Evolutionary conservation across 2,888 invertebrate species (phyloP).

Genomic region (Zygaena filipendulae): DNA sequence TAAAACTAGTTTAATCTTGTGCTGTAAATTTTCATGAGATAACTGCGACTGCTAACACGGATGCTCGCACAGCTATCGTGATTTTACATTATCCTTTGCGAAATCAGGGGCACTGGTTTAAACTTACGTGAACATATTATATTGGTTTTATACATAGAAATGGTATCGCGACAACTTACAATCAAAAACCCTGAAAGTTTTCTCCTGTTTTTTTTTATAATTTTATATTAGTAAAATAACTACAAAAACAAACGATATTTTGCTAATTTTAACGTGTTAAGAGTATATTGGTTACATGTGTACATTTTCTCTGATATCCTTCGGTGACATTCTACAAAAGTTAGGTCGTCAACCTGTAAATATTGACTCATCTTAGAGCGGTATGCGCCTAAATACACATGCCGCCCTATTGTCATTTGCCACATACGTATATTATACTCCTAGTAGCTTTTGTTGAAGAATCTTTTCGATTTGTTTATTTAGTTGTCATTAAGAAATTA

Average conservation of each 20-base stretch:
- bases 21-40: conserved; percentile 54
- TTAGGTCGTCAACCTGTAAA: conserved; percentile 50
- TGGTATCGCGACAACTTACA: too few species aligned
- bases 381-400: conserved; percentile 42
- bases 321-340: conserved; percentile 12
- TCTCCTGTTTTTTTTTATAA: too few species aligned
- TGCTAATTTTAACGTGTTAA: too few species aligned
- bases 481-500: too few species aligned
- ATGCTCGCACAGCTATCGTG: conserved; percentile 42
- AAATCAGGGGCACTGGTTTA: too few species aligned
- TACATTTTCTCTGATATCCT: conserved; percentile 15
- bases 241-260: too few species aligned
- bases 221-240: too few species aligned
- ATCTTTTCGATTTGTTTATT: too few species aligned
- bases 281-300: too few species aligned
- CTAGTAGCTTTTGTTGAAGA: conserved; percentile 17
- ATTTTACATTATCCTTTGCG: conserved; percentile 38
- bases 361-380: conserved; percentile 50
- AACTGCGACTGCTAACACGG: conserved; percentile 43
- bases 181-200: too few species aligned
- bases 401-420: conserved; percentile 24
- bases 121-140: too few species aligned
- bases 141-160: too few species aligned
- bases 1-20: conserved; percentile 35
- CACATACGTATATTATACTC: conserved; percentile 23